Evolutionary conservation across 2,113 vertebrate species (phyloP).

Genomic region (Mobula hypostoma): DNA sequence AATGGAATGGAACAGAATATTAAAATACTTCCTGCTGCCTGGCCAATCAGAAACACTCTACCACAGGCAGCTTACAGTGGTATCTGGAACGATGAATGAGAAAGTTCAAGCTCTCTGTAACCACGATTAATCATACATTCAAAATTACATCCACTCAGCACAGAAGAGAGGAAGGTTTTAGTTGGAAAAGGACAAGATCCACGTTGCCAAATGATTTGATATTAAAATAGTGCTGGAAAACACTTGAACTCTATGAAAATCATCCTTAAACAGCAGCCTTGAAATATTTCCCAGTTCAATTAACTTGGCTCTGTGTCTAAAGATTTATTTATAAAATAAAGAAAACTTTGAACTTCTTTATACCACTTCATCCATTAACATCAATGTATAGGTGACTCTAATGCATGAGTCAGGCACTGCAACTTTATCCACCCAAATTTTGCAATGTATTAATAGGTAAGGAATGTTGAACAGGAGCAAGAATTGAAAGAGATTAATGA

Average conservation of each 20-base stretch:
- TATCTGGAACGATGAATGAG: background rate
- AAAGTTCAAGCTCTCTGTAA: background rate
- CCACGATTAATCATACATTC: background rate
- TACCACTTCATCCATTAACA: background rate
- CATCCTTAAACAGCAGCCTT: background rate
- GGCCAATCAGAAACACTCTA: background rate
- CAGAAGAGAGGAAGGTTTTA: background rate
- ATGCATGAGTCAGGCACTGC: background rate
- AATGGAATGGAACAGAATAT: background rate
- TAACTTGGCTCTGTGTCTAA: background rate
- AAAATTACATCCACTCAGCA: background rate
- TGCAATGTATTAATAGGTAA: background rate
- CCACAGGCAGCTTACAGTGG: background rate
- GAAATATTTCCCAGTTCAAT: background rate
- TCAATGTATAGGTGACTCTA: background rate
- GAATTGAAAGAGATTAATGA: background rate
- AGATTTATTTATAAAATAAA: background rate
- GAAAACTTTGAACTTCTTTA: background rate
- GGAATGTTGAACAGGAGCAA: background rate
- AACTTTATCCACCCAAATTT: background rate
- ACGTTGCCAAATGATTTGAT: background rate
- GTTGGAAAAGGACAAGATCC: background rate
- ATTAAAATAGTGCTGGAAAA: background rate
- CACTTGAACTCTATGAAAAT: background rate
- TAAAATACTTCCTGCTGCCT: background rate